Evolutionary conservation across 1,140 invertebrate genomes (phyloP), one percentile per base, ranked within the genome.

Genomic region (Temnothorax curvispinosus): DNA sequence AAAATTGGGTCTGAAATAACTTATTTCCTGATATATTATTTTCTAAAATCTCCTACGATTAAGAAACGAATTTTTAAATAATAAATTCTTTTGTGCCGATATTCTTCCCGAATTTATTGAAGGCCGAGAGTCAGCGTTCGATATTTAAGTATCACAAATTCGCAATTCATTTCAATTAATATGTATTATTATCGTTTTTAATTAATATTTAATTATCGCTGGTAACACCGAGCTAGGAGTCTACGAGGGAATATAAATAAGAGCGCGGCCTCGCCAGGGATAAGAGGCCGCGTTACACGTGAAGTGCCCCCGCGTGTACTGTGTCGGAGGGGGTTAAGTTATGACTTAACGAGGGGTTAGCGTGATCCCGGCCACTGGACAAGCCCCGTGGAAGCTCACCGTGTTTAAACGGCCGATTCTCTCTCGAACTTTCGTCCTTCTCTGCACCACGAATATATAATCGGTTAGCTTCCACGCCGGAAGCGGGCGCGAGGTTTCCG

Each of bases 321-420:
- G 15, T 74, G 91, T 92, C 88, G 90, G 75, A 81, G 85, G 92
- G 93, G 92, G 92, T 27, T 95, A 94, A 95, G 93, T 95, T 95
- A 95, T 95, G 94, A 94, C 94, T 95, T 95, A 95, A 95, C 94
- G 94, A 95, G 94, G 92, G 92, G 93, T 95, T 95, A 92, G 94
- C 94, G 94, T 95, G 94, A 93, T 92, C 91, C 87, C 88, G 86
- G 86, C 87, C 88, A 89, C 91, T 92, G 92, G 92, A 92, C 92
- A 92, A 90, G 89, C 93, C 90, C 71, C 87, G 92, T 91, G 89
- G 89, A 91, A 91, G 90, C 90, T 91, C 71, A 81, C 87, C 54
- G 90, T 82, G 90, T 91, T 91, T 91, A 91, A 91, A 91, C 90
- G 90, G 87, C 91, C 90, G 93, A 94, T 95, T 94, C 92, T 92